Conservation (phyloP, 2,113 vertebrate species). For the Phylloscopus whistleri region DNA sequence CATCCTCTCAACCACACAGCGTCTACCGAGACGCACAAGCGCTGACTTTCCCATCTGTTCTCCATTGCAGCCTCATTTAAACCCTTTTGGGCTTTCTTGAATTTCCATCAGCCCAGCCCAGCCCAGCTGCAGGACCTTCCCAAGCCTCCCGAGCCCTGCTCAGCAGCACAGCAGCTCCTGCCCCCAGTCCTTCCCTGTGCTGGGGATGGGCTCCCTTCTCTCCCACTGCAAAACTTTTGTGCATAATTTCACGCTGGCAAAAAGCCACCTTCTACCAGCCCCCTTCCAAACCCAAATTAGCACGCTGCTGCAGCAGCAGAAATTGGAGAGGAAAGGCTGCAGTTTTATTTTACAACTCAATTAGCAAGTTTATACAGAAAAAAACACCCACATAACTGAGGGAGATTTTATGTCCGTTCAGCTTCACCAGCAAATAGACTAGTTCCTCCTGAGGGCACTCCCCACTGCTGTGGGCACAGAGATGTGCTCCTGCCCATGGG, state of each 20-base stretch:
- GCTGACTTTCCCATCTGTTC: slow-evolving; percentile 49
- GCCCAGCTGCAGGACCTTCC: slow-evolving; percentile 53
- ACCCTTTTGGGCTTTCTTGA: slow-evolving; percentile 63
- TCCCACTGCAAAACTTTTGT: neutral
- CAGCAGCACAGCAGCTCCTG: neutral
- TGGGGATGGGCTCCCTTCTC: neutral
- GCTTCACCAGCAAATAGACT: slow-evolving; percentile 4
- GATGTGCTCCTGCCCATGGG: neutral
- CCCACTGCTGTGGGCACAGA: neutral
- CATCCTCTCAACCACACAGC: neutral
- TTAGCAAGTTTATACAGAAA: slow-evolving; percentile 60
- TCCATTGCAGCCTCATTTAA: slow-evolving; percentile 30
- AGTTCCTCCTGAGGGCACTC: neutral
- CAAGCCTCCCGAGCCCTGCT: neutral
- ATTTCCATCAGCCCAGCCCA: slow-evolving; percentile 56
- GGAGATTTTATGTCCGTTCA: neutral
- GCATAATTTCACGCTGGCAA: slow-evolving; percentile 20
- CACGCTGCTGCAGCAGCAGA: slow-evolving; percentile 60
- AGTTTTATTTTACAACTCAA: slow-evolving; percentile 67
- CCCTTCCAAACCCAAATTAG: slow-evolving; percentile 63
- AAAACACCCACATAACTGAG: slow-evolving; percentile 17
- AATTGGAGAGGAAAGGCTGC: slow-evolving; percentile 51
- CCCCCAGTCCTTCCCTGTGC: neutral
- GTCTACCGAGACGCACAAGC: neutral
- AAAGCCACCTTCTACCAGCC: slow-evolving; percentile 45